Percentiles rank a stretch among this genome's conserved stretches.
These are phyloP conservation scores for Polyommatus icarus DNA, from an alignment of 2,888 invertebrate genomes.

Conservation along the genomic window DNA sequence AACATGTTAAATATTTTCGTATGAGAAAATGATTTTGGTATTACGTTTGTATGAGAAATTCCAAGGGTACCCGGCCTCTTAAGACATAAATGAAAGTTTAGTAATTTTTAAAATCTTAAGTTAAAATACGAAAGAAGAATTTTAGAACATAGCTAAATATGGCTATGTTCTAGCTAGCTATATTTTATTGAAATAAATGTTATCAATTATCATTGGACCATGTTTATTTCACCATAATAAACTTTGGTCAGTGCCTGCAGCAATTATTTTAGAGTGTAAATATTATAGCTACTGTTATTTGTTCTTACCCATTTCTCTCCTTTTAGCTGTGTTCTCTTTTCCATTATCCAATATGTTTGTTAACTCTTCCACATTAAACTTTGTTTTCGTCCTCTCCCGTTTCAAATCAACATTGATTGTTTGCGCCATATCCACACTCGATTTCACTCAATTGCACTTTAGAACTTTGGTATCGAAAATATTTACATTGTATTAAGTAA, in stretches of 20 bases:
- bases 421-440: slow-evolving; percentile 41
- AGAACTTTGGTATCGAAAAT: background rate
- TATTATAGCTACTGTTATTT: too few species aligned
- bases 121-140: too few species aligned
- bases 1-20: too few species aligned
- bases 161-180: too few species aligned
- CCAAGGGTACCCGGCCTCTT: too few species aligned
- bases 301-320: slow-evolving; percentile 69
- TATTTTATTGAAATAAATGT: too few species aligned
- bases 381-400: slow-evolving; percentile 85
- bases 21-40: too few species aligned
- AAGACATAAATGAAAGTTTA: background rate
- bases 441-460: slow-evolving; percentile 4
- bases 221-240: background rate
- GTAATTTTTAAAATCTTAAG: too few species aligned
- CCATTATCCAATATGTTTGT: slow-evolving; percentile 89
- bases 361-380: slow-evolving; percentile 86
- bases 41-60: too few species aligned
- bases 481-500: background rate
- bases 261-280: too few species aligned
- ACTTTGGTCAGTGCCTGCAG: background rate
- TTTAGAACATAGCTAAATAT: too few species aligned
- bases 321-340: slow-evolving; percentile 81
- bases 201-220: background rate
- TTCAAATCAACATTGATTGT: slow-evolving; percentile 84